phyloP scores from a whole-genome alignment of 1,140 invertebrate species.

The Plutomurus gul region DNA sequence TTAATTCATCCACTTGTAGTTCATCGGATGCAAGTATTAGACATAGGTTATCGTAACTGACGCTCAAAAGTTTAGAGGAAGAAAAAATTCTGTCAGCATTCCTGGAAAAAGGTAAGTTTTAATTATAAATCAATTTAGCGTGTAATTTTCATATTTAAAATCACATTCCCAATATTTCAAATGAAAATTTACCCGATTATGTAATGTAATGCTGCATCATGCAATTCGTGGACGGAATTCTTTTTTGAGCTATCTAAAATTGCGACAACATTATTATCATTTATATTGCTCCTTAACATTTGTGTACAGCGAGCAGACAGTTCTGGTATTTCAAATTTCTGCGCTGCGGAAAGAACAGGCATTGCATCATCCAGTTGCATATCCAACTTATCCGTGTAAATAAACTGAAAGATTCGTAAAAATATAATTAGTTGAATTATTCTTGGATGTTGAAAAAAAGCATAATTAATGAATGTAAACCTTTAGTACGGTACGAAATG shows the following conservation, averaged over 20 bases:
- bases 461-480: no score
- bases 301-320: slow-evolving; percentile 84
- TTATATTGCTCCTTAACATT: slow-evolving; percentile 86
- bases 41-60: no score
- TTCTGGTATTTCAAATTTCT: slow-evolving; percentile 90
- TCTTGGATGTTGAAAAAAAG: no score
- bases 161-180: neutral
- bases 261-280: slow-evolving; percentile 61
- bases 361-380: neutral
- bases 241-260: neutral
- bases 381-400: slow-evolving; percentile 41
- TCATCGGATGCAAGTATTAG: no score
- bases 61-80: no score
- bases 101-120: no score
- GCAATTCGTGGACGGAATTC: neutral
- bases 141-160: neutral
- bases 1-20: no score
- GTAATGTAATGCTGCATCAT: neutral
- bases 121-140: no score
- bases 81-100: no score
- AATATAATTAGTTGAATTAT: neutral
- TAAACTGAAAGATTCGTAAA: slow-evolving; percentile 11
- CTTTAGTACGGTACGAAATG: neutral
- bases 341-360: slow-evolving; percentile 64
- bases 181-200: neutral